phyloP scores from a whole-genome alignment of 2,113 vertebrate genomes.

The Stomatorhinus ivindoensis region DNA sequence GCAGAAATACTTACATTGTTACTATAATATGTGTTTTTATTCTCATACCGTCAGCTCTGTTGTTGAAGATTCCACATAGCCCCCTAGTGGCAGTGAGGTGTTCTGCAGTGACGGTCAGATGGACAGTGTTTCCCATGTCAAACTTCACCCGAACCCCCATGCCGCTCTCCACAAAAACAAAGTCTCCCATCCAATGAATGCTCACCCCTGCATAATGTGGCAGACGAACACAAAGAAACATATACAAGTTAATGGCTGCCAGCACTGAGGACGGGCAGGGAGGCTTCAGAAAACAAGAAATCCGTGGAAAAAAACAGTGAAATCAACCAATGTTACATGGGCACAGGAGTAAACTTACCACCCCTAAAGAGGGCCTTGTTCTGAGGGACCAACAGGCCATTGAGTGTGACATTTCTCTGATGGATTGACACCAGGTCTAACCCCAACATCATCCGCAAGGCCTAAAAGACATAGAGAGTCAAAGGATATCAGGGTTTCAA shows the following conservation, averaged over 20 bases:
- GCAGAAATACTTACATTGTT: not conserved
- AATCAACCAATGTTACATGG: not conserved
- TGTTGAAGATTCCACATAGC: conserved; percentile 80
- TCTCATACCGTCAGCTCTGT: conserved; percentile 57
- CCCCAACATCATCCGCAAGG: conserved; percentile 68
- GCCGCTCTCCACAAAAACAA: conserved; percentile 76
- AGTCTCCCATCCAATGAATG: conserved; percentile 80
- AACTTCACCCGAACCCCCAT: conserved; percentile 68
- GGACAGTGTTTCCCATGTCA: conserved; percentile 59
- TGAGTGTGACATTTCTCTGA: conserved; percentile 60
- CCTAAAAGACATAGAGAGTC: conserved; percentile 36
- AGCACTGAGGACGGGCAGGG: not conserved
- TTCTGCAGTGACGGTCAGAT: conserved; percentile 61
- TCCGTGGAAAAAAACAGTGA: not conserved
- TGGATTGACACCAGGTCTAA: conserved; percentile 55
- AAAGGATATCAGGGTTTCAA: not conserved
- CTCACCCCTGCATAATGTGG: conserved; percentile 62
- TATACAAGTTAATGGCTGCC: not conserved
- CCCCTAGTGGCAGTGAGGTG: conserved; percentile 66
- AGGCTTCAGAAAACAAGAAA: not conserved
- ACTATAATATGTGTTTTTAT: not conserved
- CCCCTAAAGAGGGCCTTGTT: conserved; percentile 63
- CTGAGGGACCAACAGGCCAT: conserved; percentile 45
- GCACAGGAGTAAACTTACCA: conserved; percentile 48
- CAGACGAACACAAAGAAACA: not conserved